Percentiles rank a stretch among this genome's conserved stretches.
These are phyloP conservation scores for Salmo trutta DNA, from an alignment of 2,797 vertebrate species.

Conservation along the genomic window DNA sequence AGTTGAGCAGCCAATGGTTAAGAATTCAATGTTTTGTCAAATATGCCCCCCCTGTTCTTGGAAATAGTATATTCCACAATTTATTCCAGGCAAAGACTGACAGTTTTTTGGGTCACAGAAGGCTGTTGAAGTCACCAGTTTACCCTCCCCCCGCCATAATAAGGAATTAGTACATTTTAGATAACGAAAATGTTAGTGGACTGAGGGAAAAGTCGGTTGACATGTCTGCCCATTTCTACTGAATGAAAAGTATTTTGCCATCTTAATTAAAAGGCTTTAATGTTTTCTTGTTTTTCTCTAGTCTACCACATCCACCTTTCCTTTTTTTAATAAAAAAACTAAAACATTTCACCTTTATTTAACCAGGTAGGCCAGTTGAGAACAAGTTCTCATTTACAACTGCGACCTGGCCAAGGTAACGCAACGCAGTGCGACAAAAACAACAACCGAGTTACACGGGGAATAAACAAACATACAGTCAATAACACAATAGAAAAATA, in stretches of 20 bases:
- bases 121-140: slow-evolving; percentile 84
- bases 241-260: slow-evolving; percentile 10
- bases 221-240: slow-evolving; percentile 49
- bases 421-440: too few species aligned
- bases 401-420: too few species aligned
- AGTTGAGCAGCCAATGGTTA: rapidly evolving
- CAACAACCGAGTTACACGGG: too few species aligned
- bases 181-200: slow-evolving; percentile 80
- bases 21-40: slow-evolving; percentile 17
- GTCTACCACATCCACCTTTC: neutral
- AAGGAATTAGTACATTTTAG: slow-evolving; percentile 87
- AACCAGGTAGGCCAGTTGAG: too few species aligned
- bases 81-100: slow-evolving; percentile 93
- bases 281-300: neutral
- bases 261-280: slow-evolving; percentile 13
- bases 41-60: slow-evolving; percentile 42
- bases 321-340: neutral
- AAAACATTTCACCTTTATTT: too few species aligned
- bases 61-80: slow-evolving; percentile 84
- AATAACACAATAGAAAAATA: too few species aligned
- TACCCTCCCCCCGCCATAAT: slow-evolving; percentile 79
- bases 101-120: slow-evolving; percentile 93
- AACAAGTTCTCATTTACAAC: too few species aligned
- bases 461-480: too few species aligned
- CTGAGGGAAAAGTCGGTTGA: slow-evolving; percentile 57